Evolutionary conservation across 2,888 invertebrate species (phyloP).

Genomic region (Watsonalla binaria): DNA sequence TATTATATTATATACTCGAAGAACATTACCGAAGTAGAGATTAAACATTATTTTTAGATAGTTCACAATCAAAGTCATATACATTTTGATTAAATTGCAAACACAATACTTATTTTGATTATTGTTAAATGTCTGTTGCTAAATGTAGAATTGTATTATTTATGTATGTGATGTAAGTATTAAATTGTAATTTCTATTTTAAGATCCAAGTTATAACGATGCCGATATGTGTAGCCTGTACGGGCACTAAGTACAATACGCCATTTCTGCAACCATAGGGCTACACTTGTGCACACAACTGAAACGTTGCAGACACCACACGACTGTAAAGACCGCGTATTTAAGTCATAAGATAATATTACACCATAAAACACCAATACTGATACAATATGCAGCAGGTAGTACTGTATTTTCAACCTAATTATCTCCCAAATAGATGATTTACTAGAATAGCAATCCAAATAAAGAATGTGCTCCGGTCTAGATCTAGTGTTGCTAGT

Average conservation of each 20-base stretch:
- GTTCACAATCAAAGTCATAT: not conserved
- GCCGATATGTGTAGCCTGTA: conserved; percentile 27
- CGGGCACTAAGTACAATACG: conserved; percentile 36
- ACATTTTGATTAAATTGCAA: conserved; percentile 9
- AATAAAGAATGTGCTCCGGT: too few relatives aligned
- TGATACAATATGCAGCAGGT: not conserved
- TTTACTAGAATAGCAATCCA: too few relatives aligned
- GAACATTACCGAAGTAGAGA: conserved; percentile 1
- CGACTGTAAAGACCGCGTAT: conserved; percentile 38
- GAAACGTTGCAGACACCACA: conserved; percentile 20
- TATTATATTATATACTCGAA: not conserved
- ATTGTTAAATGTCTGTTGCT: conserved; percentile 30
- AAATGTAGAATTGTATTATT: conserved; percentile 44
- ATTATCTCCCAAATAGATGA: not conserved
- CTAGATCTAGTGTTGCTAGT: not conserved
- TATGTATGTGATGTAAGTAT: conserved; percentile 55
- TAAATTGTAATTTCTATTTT: conserved; percentile 44
- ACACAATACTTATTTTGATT: conserved; percentile 23
- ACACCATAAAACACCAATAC: conserved; percentile 3
- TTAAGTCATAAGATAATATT: conserved; percentile 12
- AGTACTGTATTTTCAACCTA: not conserved
- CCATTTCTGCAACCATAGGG: conserved; percentile 24
- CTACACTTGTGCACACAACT: conserved; percentile 18
- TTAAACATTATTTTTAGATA: not conserved
- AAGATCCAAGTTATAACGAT: conserved; percentile 39